These are phyloP conservation scores for Phorcus lineatus DNA, from an alignment of 2,888 invertebrate genomes.

Conservation along the genomic window DNA sequence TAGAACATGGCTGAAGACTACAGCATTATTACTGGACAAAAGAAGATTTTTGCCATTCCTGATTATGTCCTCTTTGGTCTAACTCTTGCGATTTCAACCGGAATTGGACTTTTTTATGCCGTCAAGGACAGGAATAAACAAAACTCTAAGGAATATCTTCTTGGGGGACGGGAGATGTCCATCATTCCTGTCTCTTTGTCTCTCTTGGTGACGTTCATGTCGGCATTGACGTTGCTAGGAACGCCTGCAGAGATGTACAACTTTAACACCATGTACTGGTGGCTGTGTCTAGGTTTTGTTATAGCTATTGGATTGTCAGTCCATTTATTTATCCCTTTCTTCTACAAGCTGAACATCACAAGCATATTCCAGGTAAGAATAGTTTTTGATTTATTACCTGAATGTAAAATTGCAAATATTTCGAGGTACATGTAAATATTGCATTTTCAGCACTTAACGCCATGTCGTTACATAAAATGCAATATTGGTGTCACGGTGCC, in stretches of 20 bases:
- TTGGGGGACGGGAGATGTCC: conserved; percentile 66
- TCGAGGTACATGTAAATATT: not conserved
- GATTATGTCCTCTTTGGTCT: conserved; percentile 33
- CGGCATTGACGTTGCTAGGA: conserved; percentile 52
- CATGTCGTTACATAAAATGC: too few species aligned
- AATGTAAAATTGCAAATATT: not conserved
- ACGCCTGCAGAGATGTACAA: conserved; percentile 55
- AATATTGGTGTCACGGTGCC: too few species aligned
- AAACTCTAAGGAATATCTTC: conserved; percentile 75
- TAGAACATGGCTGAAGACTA: not conserved
- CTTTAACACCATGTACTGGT: conserved; percentile 50
- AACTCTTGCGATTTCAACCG: conserved; percentile 23
- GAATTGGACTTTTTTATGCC: conserved; percentile 71
- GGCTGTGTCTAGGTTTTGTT: conserved; percentile 42
- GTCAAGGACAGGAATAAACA: conserved; percentile 78
- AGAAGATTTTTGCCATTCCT: conserved; percentile 18
- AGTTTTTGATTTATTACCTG: not conserved
- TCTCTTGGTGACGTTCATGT: conserved; percentile 65
- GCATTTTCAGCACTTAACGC: not conserved
- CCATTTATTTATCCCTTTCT: conserved; percentile 43
- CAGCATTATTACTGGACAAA: conserved; percentile 26
- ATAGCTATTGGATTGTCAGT: conserved; percentile 51
- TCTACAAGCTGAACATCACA: conserved; percentile 43
- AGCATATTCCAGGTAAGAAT: conserved; percentile 46
- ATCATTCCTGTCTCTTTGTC: conserved; percentile 72